Evolutionary conservation across 1,140 invertebrate genomes (phyloP), one percentile per base, ranked within the genome.

Genomic region (Linepithema humile): DNA sequence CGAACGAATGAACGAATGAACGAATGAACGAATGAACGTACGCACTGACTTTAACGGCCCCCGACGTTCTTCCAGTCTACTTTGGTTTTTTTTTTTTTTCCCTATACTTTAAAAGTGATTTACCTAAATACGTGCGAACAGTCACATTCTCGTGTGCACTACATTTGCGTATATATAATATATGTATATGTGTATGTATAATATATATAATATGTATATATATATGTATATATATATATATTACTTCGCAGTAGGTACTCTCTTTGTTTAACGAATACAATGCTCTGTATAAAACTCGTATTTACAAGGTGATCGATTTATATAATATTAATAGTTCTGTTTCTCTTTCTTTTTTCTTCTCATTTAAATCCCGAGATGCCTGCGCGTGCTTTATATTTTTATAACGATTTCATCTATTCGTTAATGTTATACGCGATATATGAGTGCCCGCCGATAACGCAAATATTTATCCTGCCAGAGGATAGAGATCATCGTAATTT

Each of bases 241-340:
- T 91, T 91, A 89, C 82, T 91, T 91, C 85, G 88, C 89, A 87
- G 87, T 93, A 92, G 77, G 84, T 88, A 89, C 88, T 89, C 80
- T 89, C 53, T 84, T 67, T 85, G 91, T 90, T 93, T 91, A 92
- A 93, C 93, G 92, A 92, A 91, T 94, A 94, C 92, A 91, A 93
- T 94, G 90, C 91, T 94, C 92, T 93, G 94, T 94, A 94, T 94
- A 94, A 94, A 94, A 94, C 92, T 94, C 92, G 93, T 94, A 94
- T 94, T 85, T 94, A 94, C 93, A 94, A 89, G 90, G 85, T 93
- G 92, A 94, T 91, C 87, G 85, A 89, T 91, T 90, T 90, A 82
- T 90, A 86, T 89, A 88, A 72, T 90, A 88, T 83, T 89, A 84
- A 87, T 90, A 80, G 73, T 85, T 90, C 72, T 65, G 59, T 75